Conservation (phyloP, 2,797 vertebrate genomes). For the Falco naumanni region DNA sequence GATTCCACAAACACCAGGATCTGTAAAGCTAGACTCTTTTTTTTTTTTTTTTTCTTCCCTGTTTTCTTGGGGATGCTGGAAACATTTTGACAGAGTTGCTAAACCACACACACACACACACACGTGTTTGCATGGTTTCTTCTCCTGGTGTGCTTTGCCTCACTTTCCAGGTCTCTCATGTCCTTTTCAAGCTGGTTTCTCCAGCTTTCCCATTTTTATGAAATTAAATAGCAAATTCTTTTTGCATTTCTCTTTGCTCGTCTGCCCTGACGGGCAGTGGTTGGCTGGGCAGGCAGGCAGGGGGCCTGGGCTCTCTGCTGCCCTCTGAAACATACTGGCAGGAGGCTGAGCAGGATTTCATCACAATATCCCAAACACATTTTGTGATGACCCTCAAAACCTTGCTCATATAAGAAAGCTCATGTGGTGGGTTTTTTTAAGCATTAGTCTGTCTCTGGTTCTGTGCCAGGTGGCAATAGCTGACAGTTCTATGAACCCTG, state of each 20-base stretch:
- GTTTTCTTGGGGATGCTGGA: background rate
- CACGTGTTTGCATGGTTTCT: background rate
- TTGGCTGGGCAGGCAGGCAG: rapidly evolving
- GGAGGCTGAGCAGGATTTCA: background rate
- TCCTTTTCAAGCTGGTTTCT: background rate
- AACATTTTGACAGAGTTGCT: background rate
- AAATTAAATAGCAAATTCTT: background rate
- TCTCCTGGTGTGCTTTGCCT: background rate
- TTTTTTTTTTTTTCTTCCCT: background rate
- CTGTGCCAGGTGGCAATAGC: background rate
- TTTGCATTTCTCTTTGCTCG: background rate
- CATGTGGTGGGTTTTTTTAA: rapidly evolving
- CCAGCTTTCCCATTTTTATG: background rate
- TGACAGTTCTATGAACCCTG: background rate
- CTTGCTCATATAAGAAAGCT: background rate
- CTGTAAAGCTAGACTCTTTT: background rate
- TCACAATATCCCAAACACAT: background rate
- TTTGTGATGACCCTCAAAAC: background rate
- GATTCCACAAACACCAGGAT: background rate
- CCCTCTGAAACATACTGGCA: rapidly evolving
- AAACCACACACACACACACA: background rate
- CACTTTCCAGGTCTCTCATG: background rate
- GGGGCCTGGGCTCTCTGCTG: background rate
- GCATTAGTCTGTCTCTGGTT: background rate
- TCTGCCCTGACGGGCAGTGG: background rate